Base-by-base conservation (phyloP, 2,888 invertebrate genomes). In the Spodoptera picta region DNA sequence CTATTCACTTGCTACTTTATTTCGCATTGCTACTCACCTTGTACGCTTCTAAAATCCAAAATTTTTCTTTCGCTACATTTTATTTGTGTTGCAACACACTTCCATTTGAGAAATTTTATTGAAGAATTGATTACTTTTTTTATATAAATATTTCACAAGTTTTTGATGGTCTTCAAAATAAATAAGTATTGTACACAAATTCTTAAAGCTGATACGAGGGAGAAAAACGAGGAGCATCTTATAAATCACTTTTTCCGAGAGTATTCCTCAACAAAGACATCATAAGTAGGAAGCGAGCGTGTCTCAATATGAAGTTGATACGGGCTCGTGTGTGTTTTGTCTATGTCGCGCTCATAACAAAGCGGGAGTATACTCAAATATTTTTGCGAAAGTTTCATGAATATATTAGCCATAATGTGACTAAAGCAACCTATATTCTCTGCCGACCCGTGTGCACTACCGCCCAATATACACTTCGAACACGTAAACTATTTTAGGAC, bases 361-460 rank as follows among this genome's bases (percentile, higher is more conserved):
- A 90, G 84, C 87, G 81, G 84, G 86, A 87, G 86, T 87, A 83
- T 84, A 86, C 87, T 88, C 87, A 85, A 90, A 93, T 92, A 91
- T 92, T 93, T 92, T 92, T 91, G 90, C 89, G 90, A 90, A 92
- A 92, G 87, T 92, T 94, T 92, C 93, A 95, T 94, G 94, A 95
- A 95, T 95, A 94, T 93, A 93, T 95, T 94, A 95, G 93, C 93
- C 89, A 93, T 94, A 94, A 93, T 92, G 92, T 92, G 93, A 92
- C 90, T 93, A 91, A 92, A 91, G 89, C 87, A 92, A 93, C 92
- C 90, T 92, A 93, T 92, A 90, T 88, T 87, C 87, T 82, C 84
- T 87, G 83, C 87, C 84, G 84, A 89, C 78, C 85, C 80, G 74
- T 76, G 68, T 73, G 57, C 62, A 46, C 24, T 51, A 24, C 55